Base-by-base conservation (phyloP, 1,140 invertebrate genomes). In the Mya arenaria region DNA sequence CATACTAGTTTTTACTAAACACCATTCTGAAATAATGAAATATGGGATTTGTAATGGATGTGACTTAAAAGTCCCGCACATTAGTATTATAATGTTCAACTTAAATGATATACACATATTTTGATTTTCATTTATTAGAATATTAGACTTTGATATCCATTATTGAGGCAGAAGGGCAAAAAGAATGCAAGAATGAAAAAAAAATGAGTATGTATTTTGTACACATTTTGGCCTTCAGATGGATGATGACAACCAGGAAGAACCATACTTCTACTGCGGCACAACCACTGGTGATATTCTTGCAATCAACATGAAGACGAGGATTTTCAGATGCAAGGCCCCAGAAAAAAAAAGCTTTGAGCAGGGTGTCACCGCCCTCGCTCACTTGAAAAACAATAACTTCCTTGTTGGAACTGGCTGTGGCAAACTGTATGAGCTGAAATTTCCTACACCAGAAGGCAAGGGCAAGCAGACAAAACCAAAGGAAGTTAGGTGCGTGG, bases 381-480 rank as follows among this genome's bases (percentile, higher is more conserved):
- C 94, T 23, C 87, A 97, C 39, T 90, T 97, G 44, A 89, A 89
- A 4, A 90, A 85, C 74, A 90, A 87, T 0, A 82, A 93, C 79
- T 84, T 98, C 15, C 92, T 98, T 0, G 94, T 97, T 58, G 97
- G 97, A 0, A 95, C 96, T 32, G 97, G 97, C 0, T 95, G 97
- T 92, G 97, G 97, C 6, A 95, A 95, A 0, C 90, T 98, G 32
- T 87, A 78, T 72, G 78, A 87, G 30, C 81, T 89, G 30, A 86
- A 85, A 52, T 73, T 86, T 25, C 77, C 77, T 32, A 6, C 62
- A 15, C 77, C 77, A 6, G 80, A 85, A 23, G 52, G 48, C 17
- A 82, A 82, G 55, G 48, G 17, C 25, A 86, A 87, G 68, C 63
- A 25, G 30, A n/a, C 6, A 2, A 80, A 80, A 41, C 65, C 77